phyloP scores from a whole-genome alignment of 2,113 vertebrate species.

The Merops nubicus region DNA sequence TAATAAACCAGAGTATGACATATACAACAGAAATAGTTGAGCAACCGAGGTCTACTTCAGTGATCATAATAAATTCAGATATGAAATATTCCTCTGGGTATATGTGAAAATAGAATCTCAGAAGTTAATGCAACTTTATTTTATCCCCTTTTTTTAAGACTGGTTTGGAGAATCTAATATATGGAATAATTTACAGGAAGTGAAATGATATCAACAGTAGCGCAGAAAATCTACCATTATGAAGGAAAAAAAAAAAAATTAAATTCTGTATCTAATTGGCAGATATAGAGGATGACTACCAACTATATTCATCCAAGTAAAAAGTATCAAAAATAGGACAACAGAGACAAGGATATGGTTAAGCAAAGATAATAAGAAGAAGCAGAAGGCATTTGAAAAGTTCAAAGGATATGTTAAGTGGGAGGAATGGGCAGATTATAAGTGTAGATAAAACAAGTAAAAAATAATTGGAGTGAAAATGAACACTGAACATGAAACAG shows the following conservation, averaged over 20 bases:
- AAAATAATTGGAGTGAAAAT: slow-evolving; percentile 65
- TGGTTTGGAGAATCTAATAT: slow-evolving; percentile 54
- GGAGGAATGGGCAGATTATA: slow-evolving; percentile 31
- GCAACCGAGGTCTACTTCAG: slow-evolving; percentile 1
- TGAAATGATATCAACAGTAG: slow-evolving; percentile 56
- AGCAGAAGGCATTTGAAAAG: slow-evolving; percentile 57
- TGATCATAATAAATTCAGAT: slow-evolving; percentile 70
- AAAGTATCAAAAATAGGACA: slow-evolving; percentile 29
- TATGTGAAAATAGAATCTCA: slow-evolving; percentile 59
- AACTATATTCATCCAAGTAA: slow-evolving; percentile 25
- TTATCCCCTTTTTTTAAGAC: neutral
- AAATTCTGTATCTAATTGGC: slow-evolving; percentile 63
- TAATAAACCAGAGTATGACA: slow-evolving; percentile 5
- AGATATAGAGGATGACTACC: slow-evolving; percentile 33
- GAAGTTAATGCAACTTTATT: slow-evolving; percentile 41
- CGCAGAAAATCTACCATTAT: slow-evolving; percentile 44
- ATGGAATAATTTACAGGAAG: slow-evolving; percentile 57
- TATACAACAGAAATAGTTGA: slow-evolving; percentile 6
- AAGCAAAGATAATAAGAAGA: slow-evolving; percentile 46
- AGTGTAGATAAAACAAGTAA: slow-evolving; percentile 33
- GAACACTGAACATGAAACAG: slow-evolving; percentile 30
- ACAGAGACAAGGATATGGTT: slow-evolving; percentile 38
- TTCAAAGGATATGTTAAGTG: slow-evolving; percentile 62
- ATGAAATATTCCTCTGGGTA: slow-evolving; percentile 48
- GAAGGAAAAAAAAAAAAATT: neutral